Evolutionary conservation across 1,140 invertebrate genomes (phyloP).

Genomic region (Cyrtorhinus lividipennis): DNA sequence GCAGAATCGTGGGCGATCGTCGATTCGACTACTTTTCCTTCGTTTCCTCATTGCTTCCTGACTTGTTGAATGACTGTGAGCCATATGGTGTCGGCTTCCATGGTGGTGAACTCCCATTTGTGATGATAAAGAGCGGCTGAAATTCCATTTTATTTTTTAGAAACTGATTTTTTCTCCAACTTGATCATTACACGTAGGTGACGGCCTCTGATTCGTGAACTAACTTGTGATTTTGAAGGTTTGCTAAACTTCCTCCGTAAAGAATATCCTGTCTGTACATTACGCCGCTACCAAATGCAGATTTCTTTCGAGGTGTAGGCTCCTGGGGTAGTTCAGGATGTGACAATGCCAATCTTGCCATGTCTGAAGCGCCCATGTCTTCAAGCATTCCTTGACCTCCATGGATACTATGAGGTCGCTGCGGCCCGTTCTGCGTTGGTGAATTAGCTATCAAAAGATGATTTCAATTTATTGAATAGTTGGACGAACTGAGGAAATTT

Average conservation of each 20-base stretch:
- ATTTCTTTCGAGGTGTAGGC: constrained; percentile 7
- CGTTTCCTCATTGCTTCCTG: constrained; percentile 26
- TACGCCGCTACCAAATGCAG: constrained; percentile 38
- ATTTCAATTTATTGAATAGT: no score
- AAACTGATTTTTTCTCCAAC: no score
- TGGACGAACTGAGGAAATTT: no score
- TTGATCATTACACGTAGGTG: no score
- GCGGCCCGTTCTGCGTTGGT: constrained; percentile 11
- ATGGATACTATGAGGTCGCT: constrained; percentile 23
- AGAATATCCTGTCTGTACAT: constrained; percentile 74
- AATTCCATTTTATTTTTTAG: no score
- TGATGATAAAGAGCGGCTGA: not conserved
- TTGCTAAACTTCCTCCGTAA: constrained; percentile 65
- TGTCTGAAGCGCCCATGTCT: not conserved
- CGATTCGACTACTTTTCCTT: constrained; percentile 10
- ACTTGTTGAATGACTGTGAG: no score
- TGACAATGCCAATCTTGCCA: constrained; percentile 39
- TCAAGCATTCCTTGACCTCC: not conserved
- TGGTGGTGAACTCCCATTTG: no score
- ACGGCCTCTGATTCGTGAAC: not conserved
- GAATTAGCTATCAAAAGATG: not conserved
- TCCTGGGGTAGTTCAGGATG: constrained; percentile 38
- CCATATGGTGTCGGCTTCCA: constrained; percentile 29
- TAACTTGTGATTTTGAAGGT: constrained; percentile 36
- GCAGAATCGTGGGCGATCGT: constrained; percentile 23